phyloP scores from a whole-genome alignment of 1,140 invertebrate genomes.

The Belonocnema kinseyi region DNA sequence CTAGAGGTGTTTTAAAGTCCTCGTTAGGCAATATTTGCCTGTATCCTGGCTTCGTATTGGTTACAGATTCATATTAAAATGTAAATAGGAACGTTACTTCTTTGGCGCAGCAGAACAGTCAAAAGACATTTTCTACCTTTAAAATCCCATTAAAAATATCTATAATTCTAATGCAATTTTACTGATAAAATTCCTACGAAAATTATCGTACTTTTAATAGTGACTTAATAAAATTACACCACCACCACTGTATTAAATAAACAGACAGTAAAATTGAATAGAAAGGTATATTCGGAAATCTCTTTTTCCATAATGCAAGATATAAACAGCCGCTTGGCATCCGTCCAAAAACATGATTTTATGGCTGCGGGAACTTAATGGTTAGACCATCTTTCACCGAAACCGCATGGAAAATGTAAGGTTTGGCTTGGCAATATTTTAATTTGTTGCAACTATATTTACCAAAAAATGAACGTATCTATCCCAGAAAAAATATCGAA shows the following conservation, averaged over 20 bases:
- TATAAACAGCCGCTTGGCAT: constrained; percentile 16
- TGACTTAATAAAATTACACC: neutral
- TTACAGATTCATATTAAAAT: neutral
- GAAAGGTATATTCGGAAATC: neutral
- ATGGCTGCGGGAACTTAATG: constrained; percentile 20
- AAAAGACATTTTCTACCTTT: neutral
- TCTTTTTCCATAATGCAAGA: constrained; percentile 20
- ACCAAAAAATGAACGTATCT: constrained; percentile 9
- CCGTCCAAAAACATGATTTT: constrained; percentile 4
- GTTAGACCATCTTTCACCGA: constrained; percentile 26
- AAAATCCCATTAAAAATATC: neutral
- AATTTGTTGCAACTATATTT: constrained; percentile 7
- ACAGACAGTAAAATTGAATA: neutral
- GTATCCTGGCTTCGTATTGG: neutral
- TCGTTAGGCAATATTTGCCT: constrained; percentile 1
- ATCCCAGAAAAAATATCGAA: neutral
- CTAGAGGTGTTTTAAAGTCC: neutral
- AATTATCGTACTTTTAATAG: neutral
- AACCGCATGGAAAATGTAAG: neutral
- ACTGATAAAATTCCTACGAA: neutral
- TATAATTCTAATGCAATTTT: neutral
- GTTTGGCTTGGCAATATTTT: constrained; percentile 24
- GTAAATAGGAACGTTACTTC: neutral
- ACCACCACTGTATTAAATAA: neutral
- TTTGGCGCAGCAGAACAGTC: neutral